Conservation (phyloP, 2,113 vertebrate genomes). For the cat (Felis catus) region F.catus_Fca126_mat1.0 CM031426.1:1521001-1521500, state of each 20-base stretch:
- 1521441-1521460: not conserved
- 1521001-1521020: not conserved
- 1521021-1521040: too few species aligned
- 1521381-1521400: not conserved
- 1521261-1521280: not conserved
- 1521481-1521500: too few species aligned
- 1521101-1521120: not conserved
- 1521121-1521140: not conserved
- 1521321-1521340: not conserved
- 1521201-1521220: not conserved
- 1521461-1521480: not conserved
- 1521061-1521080: not conserved
- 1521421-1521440: not conserved
- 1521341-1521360: not conserved
- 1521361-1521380: not conserved
- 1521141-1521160: not conserved
- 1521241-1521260: not conserved
- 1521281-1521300: not conserved
- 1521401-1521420: not conserved
- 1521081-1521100: not conserved
- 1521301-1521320: not conserved
- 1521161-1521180: too few species aligned
- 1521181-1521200: too few species aligned
- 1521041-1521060: not conserved
- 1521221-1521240: not conserved